Evolutionary conservation across 1,140 invertebrate genomes (phyloP).

Genomic region (Drosophila lacertosa): DNA sequence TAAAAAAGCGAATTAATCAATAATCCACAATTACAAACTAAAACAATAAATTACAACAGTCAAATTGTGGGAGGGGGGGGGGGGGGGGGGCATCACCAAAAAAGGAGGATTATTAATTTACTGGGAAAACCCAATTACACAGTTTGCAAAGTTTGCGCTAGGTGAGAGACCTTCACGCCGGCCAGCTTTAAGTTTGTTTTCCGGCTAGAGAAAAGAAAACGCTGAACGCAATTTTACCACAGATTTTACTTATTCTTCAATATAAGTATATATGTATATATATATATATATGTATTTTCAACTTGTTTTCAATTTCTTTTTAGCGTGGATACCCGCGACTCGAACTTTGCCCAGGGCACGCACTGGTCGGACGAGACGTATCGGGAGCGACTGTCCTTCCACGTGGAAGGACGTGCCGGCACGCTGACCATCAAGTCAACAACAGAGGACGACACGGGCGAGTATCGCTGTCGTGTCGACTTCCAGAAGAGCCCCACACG

Average conservation of each 20-base stretch:
- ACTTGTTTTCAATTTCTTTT: slow-evolving; percentile 56
- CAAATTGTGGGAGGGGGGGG: not conserved
- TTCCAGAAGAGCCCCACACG: slow-evolving; percentile 94
- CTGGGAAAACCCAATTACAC: slow-evolving; percentile 68
- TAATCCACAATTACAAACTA: slow-evolving; percentile 72
- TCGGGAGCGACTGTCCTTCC: slow-evolving; percentile 87
- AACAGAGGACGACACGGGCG: slow-evolving; percentile 89
- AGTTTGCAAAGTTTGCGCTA: slow-evolving; percentile 44
- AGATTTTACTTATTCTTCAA: not conserved
- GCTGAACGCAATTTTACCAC: not conserved
- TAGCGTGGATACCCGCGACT: slow-evolving; percentile 89
- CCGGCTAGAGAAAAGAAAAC: slow-evolving; percentile 1
- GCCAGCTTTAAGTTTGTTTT: slow-evolving; percentile 38
- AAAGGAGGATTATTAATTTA: slow-evolving; percentile 74
- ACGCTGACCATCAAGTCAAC: slow-evolving; percentile 88
- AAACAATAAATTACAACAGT: slow-evolving; percentile 68
- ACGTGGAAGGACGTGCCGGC: slow-evolving; percentile 87
- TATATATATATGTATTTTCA: slow-evolving; percentile 2
- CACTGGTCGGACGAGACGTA: slow-evolving; percentile 89
- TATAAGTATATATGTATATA: too few species aligned
- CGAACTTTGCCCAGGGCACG: slow-evolving; percentile 86
- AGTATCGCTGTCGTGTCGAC: slow-evolving; percentile 94
- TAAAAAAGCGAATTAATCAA: slow-evolving; percentile 58
- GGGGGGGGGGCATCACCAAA: not conserved
- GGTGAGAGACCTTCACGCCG: slow-evolving; percentile 20